A percentile compares a stretch with the other conserved stretches of the same genome.
These are phyloP conservation scores for Cosmopolites sordidus DNA, from an alignment of 2,888 invertebrate species.

Conservation along the genomic window DNA sequence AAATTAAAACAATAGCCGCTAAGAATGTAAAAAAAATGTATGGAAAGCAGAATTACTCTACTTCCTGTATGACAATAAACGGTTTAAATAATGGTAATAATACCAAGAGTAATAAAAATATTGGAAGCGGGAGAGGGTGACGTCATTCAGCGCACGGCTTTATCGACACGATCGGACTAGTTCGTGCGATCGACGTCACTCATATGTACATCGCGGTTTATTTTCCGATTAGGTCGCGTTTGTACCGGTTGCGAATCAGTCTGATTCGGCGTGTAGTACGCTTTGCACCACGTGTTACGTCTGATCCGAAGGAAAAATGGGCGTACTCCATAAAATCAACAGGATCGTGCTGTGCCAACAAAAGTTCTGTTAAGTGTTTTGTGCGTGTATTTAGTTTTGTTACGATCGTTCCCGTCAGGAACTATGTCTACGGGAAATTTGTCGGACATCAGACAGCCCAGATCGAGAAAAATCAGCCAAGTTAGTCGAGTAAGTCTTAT, in stretches of 20 bases:
- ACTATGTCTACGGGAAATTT: slow-evolving; percentile 34
- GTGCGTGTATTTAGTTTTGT: slow-evolving; percentile 3
- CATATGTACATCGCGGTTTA: too few relatives aligned
- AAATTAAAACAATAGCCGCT: too few relatives aligned
- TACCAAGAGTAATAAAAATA: too few relatives aligned
- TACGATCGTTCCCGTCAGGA: neutral
- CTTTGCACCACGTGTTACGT: slow-evolving; percentile 26
- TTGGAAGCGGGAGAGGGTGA: too few relatives aligned
- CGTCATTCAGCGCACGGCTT: slow-evolving; percentile 20
- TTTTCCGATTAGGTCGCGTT: too few relatives aligned
- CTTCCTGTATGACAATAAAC: too few relatives aligned
- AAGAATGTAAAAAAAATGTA: too few relatives aligned
- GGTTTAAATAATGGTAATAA: too few relatives aligned
- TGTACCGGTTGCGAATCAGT: slow-evolving; percentile 8
- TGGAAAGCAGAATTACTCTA: too few relatives aligned
- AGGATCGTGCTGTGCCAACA: neutral
- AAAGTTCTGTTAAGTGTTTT: neutral
- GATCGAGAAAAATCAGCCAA: slow-evolving; percentile 42
- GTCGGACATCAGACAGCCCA: slow-evolving; percentile 44
- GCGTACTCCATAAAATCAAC: slow-evolving; percentile 12
- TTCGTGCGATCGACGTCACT: slow-evolving; percentile 14
- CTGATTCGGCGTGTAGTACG: slow-evolving; percentile 20
- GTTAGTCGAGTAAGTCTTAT: slow-evolving; percentile 41
- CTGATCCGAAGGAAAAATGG: slow-evolving; percentile 15
- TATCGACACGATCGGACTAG: slow-evolving; percentile 28